Base-by-base conservation (phyloP, 64 coral and sea anemone species). In the Pocillopora verrucosa region DNA sequence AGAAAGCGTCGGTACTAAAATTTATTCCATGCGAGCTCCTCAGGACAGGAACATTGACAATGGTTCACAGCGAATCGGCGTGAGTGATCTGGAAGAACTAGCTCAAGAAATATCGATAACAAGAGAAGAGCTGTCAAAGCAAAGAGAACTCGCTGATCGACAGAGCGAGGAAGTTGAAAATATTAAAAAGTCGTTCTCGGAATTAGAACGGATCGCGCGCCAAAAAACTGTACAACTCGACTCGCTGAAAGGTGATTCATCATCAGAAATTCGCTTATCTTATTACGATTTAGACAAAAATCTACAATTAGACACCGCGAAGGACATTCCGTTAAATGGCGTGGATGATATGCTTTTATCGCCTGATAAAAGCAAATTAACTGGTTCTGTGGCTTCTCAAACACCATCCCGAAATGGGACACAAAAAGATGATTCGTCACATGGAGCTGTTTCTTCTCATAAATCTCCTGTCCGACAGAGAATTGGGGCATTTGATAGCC, bases 251-350 rank as follows among this genome's bases (percentile, higher is more conserved):
- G 82, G 64, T 11, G 82, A 85, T 17, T 34, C 81, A 6, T 75
- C 74, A 0, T 24, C 78, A 9, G 80, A 93, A n/a, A 62, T 14
- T 1, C 58, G 83, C 4, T 65, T 87, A 24, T 30, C 73, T 0
- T 93, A 89, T 56, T 93, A 93, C 65, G 92, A 93, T 45, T 82
- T 93, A 13, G 92, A 93, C 64, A 76, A 93, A 57, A 84, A 93
- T 67, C 83, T 93, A 38, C 58, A 84, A 38, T 57, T 76, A 45
- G 80, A 89, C 60, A 24, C 61, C 37, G 37, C 72, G 60, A 24
- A 87, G 13, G 84, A 89, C 65, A 59, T 34, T 69, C 59, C 87
- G 9, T 5, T 58, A 19, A 59, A 72, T 26, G 58, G 57, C 34
- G 61, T 61, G 2, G 51, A 34, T 22, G 62, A 65, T 11, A 62